Base-by-base conservation (phyloP, 2,888 invertebrate genomes). In the Limnephilus lunatus region DNA sequence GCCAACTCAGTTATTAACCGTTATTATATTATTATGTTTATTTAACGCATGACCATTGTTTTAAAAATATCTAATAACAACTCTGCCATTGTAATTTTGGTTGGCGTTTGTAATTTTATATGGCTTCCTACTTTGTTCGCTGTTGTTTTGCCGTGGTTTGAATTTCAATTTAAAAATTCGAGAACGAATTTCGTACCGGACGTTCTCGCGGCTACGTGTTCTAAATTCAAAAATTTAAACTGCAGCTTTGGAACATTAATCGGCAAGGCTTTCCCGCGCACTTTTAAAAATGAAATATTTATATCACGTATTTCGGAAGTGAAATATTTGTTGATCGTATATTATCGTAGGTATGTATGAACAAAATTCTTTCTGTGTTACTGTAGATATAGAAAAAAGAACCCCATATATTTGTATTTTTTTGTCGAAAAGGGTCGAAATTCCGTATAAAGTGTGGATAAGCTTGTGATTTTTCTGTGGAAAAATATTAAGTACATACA, bases 131-230 rank as follows among this genome's bases (percentile, higher is more conserved):
- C 9, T 68, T 68, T 68, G 68, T 83, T 35, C 83, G 35, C 11
- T 15, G 25, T 12, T 44, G 12, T 35, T 39, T 25, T 12, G 9
- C 19, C 19, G 31, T 19, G 83, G 9, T 83, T 32, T 83, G 83
- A 83, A 83, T 83, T 32, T 35, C 35, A 32, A 83, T 35, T 19
- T 32, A 12, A 35, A 35, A 35, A 31, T 83, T 83, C 25, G 83
- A 83, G 35, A 83, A 83, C 7, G 39, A 83, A 83, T 35, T 83
- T 83, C 35, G 83, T 35, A 83, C 83, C 83, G 83, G 83, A 83
- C 19, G 83, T 35, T 32, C 35, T 32, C n/a, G 25, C 25, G 39
- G 83, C 35, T 83, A 83, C 83, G 83, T 32, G 83, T 83, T 32
- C 35, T 35, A 83, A 83, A 83, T 83, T 83, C 19, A 35, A 83